Conservation (phyloP, 2,113 vertebrate genomes). For the Potamarius usumacintae region DNA sequence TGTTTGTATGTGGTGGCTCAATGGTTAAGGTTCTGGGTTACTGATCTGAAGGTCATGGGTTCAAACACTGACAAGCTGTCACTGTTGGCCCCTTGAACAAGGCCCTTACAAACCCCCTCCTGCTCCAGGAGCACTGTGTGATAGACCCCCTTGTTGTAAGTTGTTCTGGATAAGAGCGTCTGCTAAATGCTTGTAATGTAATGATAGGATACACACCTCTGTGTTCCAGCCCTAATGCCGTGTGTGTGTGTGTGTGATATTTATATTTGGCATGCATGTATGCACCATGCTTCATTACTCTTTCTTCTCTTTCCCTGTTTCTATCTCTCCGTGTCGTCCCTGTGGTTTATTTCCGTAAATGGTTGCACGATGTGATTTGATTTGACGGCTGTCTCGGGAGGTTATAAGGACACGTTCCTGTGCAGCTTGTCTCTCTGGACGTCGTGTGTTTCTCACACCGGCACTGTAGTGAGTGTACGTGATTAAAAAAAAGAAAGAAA, state of each 20-base stretch:
- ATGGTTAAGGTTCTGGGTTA: too few relatives aligned
- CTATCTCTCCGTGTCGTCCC: slow-evolving; percentile 27
- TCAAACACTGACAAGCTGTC: too few relatives aligned
- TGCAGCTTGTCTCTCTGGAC: slow-evolving; percentile 31
- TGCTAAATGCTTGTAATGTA: too few relatives aligned
- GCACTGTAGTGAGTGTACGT: neutral
- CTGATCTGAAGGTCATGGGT: too few relatives aligned
- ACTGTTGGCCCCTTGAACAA: too few relatives aligned
- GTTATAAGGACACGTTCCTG: slow-evolving; percentile 51
- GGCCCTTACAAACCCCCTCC: too few relatives aligned
- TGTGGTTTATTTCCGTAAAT: slow-evolving; percentile 52
- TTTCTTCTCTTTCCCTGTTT: neutral
- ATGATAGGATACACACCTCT: too few relatives aligned
- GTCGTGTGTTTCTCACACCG: neutral
- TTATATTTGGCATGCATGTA: neutral
- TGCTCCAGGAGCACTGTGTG: too few relatives aligned
- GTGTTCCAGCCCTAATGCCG: neutral
- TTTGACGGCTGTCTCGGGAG: slow-evolving; percentile 58
- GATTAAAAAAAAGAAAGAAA: neutral
- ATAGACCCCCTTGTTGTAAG: too few relatives aligned
- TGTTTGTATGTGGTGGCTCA: too few relatives aligned
- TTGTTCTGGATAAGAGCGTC: too few relatives aligned
- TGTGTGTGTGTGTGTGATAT: neutral
- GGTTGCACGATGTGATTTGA: slow-evolving; percentile 54
- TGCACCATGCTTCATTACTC: neutral